Evolutionary conservation across 2,888 invertebrate genomes (phyloP), one percentile per base, ranked within the genome.

Genomic region (Thera britannica): DNA sequence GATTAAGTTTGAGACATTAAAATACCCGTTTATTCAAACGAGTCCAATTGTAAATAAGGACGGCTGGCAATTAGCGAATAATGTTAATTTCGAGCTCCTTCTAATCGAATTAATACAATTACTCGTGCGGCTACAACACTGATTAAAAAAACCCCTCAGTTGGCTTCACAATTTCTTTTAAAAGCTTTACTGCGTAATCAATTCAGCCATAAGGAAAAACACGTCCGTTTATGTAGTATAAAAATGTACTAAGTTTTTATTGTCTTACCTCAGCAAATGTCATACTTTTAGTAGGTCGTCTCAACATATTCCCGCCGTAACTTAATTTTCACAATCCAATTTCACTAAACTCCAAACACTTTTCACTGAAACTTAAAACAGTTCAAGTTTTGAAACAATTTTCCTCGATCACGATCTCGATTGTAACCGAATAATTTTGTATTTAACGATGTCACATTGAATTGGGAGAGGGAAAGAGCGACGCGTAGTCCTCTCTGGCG

Each of bases 251-350:
- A 64, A 71, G 71, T 72, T 74, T 76, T 58, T 74, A 76, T 72
- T 83, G 41, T 58, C 72, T 86, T 83, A 92, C 92, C 91, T 89
- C 85, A 80, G 82, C 81, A 80, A 83, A 83, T 81, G 82, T 82
- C 82, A 84, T 83, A 83, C 79, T 87, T 83, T 83, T 80, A 84
- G 80, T 81, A 78, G 80, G 80, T 77, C 79, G 79, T 82, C 79
- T 81, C 79, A 85, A 82, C 88, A 90, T 88, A 84, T 90, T 90
- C 81, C 85, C 82, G 79, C 79, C 78, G 81, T 83, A 83, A 88
- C 84, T 87, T 82, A 85, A 81, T 85, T 79, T 80, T 80, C 89
- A 88, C 90, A 83, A 88, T 83, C 83, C 81, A 86, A 86, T 83
- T 82, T 73, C 89, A 89, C 89, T 77, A 77, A 83, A 86, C 83